These are phyloP conservation scores for Melinaea menophilus DNA, from an alignment of 2,888 invertebrate species.

Conservation along the genomic window DNA sequence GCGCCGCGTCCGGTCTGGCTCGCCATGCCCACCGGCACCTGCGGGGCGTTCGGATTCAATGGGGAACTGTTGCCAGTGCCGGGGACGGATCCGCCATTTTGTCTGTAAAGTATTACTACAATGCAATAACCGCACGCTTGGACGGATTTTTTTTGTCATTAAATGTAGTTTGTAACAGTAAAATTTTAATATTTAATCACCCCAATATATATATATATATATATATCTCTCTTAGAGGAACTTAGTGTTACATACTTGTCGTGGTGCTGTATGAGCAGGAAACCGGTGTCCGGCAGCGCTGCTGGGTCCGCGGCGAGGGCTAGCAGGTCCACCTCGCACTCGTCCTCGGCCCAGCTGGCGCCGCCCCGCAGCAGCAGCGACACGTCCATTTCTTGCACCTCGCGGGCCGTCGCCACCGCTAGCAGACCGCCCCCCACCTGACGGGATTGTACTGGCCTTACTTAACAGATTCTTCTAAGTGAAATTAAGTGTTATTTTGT, in stretches of 20 bases:
- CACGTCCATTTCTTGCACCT: constrained; percentile 99
- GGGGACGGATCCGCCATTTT: constrained; percentile 61
- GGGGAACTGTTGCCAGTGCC: constrained; percentile 72
- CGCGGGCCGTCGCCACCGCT: constrained; percentile 95
- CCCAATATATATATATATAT: too few species aligned
- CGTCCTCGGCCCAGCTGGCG: constrained; percentile 96
- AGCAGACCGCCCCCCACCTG: constrained; percentile 89
- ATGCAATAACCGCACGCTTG: too few species aligned
- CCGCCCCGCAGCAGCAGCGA: constrained; percentile 92
- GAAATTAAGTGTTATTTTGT: too few species aligned
- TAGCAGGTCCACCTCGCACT: constrained; percentile 97
- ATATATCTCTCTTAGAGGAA: too few species aligned
- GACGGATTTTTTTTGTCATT: too few species aligned
- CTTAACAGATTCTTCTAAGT: too few species aligned
- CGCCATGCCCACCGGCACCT: constrained; percentile 82
- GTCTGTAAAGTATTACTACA: constrained; percentile 39
- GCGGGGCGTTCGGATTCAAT: constrained; percentile 81
- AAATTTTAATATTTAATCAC: too few species aligned
- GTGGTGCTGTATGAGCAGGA: constrained; percentile 90
- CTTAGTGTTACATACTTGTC: constrained; percentile 62
- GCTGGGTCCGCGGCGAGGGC: constrained; percentile 88
- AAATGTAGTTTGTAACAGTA: too few species aligned
- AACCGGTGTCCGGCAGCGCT: constrained; percentile 86
- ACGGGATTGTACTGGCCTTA: too few species aligned
- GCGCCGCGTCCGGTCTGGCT: constrained; percentile 92